Base-by-base conservation (phyloP, 2,113 vertebrate genomes). In the Anarrhichthys ocellatus region DNA sequence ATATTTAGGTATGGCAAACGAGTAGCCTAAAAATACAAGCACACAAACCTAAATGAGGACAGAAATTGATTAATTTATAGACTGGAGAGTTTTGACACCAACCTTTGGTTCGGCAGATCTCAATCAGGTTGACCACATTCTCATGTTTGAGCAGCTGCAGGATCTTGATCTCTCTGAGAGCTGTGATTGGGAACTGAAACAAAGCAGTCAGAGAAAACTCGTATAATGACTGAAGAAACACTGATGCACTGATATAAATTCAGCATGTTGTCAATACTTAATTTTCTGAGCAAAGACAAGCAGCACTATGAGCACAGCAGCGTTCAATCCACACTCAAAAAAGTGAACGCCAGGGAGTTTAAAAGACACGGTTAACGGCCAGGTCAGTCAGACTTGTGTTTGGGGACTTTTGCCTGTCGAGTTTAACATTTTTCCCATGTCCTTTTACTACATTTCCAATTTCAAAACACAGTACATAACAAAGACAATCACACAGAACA, bases 81-180 rank as follows among this genome's bases (percentile, higher is more conserved):
- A 59, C 27, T 3, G 5, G 8, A 20, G 10, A 20, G 10, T 14
- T 7, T 42, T 20, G 32, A 42, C 94, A 96, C 89, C 56, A 89
- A 98, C 98, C 97, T 97, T 99, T 99, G 44, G 98, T 99, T 91
- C 98, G 95, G 94, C 98, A 99, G 91, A 99, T 99, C 91, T 99
- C 98, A 10, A 99, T 99, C 72, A 99, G 94, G 86, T 99, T 99
- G 78, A 99, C 98, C 10, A 99, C 98, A 0, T 99, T 99, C 89
- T 99, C 98, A 0, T 99, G 98, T 86, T 99, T 99, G 11, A 99
- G 94, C 75, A 99, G 96, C 94, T 99, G 98, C 0, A 99, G 95
- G 61, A 99, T 99, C 94, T 99, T 99, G 86, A 99, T 99, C 87
- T 99, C 98, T 84, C 98, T 93, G 84, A 99, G 91, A 70, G 98